These are phyloP conservation scores for Cremastinae sp. DNA, from an alignment of 2,888 invertebrate species.

Conservation along the genomic window DNA sequence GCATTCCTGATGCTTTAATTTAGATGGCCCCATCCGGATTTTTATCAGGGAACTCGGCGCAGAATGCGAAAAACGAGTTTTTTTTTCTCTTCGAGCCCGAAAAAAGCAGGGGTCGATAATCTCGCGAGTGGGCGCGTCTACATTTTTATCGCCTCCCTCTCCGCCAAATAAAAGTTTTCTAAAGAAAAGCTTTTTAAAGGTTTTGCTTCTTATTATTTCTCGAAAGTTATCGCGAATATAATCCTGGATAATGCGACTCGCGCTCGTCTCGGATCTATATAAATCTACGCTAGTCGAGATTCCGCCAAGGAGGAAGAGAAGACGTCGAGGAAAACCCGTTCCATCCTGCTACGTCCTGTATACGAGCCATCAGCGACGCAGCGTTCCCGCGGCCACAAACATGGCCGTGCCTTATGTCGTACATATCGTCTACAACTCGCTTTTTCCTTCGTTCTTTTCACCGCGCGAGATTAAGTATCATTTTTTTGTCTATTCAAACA, in stretches of 20 bases:
- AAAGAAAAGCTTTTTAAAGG: background rate
- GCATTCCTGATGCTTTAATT: conserved; percentile 52
- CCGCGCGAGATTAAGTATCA: background rate
- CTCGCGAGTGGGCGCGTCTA: conserved; percentile 26
- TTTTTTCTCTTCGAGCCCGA: conserved; percentile 13
- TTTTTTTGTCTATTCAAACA: background rate
- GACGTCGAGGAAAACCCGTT: conserved; percentile 62
- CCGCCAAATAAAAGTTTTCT: background rate
- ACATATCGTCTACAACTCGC: conserved; percentile 50
- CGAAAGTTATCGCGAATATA: conserved; percentile 23
- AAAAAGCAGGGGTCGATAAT: conserved; percentile 39
- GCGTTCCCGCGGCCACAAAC: conserved; percentile 46
- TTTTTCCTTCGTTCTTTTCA: conserved; percentile 21
- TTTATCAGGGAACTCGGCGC: conserved; percentile 32
- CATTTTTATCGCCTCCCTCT: conserved; percentile 7
- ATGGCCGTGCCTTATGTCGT: conserved; percentile 64
- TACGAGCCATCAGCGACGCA: background rate
- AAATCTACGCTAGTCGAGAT: conserved; percentile 42
- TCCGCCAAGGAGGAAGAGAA: conserved; percentile 51
- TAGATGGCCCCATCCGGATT: conserved; percentile 46
- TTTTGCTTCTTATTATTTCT: background rate
- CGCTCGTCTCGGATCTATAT: background rate
- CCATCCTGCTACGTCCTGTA: conserved; percentile 28
- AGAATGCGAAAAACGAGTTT: conserved; percentile 50
- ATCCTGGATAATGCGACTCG: conserved; percentile 22